A percentile compares a stretch with the other conserved stretches of the same genome.
Conservation (phyloP, 2,113 vertebrate species). For the Numenius arquata region DNA sequence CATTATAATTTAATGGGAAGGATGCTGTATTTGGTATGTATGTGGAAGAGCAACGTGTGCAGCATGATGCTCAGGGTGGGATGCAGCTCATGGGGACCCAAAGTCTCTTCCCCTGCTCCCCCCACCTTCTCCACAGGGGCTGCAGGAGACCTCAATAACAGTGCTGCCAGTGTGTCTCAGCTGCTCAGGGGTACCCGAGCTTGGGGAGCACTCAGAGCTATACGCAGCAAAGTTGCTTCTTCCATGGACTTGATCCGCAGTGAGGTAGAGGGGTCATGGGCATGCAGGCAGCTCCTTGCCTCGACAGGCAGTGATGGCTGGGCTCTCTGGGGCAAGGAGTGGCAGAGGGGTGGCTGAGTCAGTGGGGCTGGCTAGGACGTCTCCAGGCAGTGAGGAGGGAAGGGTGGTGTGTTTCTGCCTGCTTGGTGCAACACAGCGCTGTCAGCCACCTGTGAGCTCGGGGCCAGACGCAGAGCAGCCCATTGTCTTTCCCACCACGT, state of each 20-base stretch:
- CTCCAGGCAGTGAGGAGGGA: accelerated
- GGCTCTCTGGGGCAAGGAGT: accelerated
- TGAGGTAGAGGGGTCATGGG: neutral
- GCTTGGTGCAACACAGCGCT: neutral
- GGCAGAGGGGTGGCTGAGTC: neutral
- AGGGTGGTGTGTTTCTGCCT: neutral
- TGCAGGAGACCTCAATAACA: neutral
- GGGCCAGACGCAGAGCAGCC: neutral
- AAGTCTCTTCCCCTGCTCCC: neutral
- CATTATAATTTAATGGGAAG: neutral
- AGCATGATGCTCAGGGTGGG: neutral
- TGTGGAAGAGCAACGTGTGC: neutral
- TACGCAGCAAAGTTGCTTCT: neutral
- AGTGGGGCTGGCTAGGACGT: accelerated
- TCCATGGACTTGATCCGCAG: neutral
- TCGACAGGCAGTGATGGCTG: accelerated
- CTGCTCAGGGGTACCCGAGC: accelerated
- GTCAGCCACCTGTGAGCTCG: accelerated
- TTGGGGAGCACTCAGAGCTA: neutral
- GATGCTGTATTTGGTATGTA: neutral
- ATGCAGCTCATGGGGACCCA: neutral
- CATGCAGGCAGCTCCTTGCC: neutral
- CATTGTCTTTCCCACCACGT: neutral
- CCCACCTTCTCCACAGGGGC: accelerated
- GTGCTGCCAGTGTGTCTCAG: accelerated